Percentiles rank a stretch among this genome's conserved stretches.
phyloP scores from a whole-genome alignment of 1,140 invertebrate genomes.

The Drosophila teissieri region DNA sequence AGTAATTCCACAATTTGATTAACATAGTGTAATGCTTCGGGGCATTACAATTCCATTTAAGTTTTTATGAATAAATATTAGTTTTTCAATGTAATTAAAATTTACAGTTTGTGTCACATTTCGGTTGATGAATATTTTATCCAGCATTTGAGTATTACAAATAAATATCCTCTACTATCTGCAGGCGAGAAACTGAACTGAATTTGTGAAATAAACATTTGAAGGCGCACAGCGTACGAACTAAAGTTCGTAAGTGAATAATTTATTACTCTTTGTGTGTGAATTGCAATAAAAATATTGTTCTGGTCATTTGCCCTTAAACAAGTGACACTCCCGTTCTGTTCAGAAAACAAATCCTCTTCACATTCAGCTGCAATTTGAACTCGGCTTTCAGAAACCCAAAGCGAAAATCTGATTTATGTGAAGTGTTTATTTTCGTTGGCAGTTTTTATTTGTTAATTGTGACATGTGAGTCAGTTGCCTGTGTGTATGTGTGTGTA shows the following conservation, averaged over 20 bases:
- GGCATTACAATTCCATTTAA: not conserved
- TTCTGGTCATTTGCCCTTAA: not conserved
- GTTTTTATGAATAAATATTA: not conserved
- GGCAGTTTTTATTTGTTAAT: conserved; percentile 16
- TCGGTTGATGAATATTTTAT: not conserved
- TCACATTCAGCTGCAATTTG: not conserved
- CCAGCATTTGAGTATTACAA: not conserved
- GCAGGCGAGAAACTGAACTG: not conserved
- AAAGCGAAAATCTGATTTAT: conserved; percentile 50
- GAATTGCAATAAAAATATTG: conserved; percentile 6
- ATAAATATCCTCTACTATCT: not conserved
- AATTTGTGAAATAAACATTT: not conserved
- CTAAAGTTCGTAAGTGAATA: conserved; percentile 1
- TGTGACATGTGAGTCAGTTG: conserved; percentile 43
- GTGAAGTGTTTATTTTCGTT: conserved; percentile 36
- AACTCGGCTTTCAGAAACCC: not conserved
- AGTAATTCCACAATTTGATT: conserved; percentile 18
- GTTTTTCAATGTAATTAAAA: not conserved
- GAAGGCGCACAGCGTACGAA: not conserved
- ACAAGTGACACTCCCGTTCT: not conserved
- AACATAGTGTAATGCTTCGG: not conserved
- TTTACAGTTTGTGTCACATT: not conserved
- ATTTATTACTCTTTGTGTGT: not conserved
- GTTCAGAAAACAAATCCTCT: not conserved
- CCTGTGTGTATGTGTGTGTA: too few relatives aligned